A percentile compares a stretch with the other conserved stretches of the same genome.
These are phyloP conservation scores for Drosophila obscura DNA, from an alignment of 1,140 invertebrate genomes.

Conservation along the genomic window DNA sequence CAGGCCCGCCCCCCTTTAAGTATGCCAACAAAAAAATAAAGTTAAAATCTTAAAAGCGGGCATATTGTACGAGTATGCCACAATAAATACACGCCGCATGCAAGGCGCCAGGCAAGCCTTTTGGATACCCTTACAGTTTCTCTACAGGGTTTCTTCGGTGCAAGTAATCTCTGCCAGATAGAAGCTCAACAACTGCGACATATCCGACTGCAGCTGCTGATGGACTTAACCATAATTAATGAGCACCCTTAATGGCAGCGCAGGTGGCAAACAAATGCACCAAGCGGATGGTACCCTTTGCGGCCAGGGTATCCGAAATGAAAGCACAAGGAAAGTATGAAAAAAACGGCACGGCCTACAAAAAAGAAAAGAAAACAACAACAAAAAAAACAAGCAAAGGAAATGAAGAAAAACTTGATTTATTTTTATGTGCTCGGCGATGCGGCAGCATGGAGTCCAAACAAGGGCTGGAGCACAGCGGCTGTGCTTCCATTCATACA, in stretches of 20 bases:
- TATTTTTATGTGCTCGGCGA: conserved; percentile 78
- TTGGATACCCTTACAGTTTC: too few relatives aligned
- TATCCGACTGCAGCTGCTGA: too few relatives aligned
- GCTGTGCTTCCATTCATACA: conserved; percentile 67
- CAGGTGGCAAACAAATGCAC: too few relatives aligned
- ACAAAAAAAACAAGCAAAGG: conserved; percentile 52
- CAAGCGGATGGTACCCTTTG: too few relatives aligned
- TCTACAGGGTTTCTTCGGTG: too few relatives aligned
- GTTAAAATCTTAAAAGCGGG: conserved; percentile 67
- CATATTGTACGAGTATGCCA: conserved; percentile 46
- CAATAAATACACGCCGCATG: conserved; percentile 39
- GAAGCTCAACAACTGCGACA: too few relatives aligned
- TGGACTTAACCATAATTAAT: too few relatives aligned
- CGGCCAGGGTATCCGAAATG: too few relatives aligned
- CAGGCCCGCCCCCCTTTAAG: conserved; percentile 19
- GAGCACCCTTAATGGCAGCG: not conserved
- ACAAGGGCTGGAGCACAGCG: not conserved
- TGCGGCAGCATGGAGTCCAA: conserved; percentile 38
- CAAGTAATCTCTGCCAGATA: too few relatives aligned
- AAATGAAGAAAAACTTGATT: conserved; percentile 82
- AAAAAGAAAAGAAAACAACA: conserved; percentile 21
- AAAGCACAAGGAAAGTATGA: too few relatives aligned
- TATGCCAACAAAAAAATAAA: conserved; percentile 54
- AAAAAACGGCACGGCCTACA: not conserved
- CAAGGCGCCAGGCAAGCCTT: not conserved